Evolutionary conservation across 2,113 vertebrate genomes (phyloP).

Genomic region (Upupa epops): DNA sequence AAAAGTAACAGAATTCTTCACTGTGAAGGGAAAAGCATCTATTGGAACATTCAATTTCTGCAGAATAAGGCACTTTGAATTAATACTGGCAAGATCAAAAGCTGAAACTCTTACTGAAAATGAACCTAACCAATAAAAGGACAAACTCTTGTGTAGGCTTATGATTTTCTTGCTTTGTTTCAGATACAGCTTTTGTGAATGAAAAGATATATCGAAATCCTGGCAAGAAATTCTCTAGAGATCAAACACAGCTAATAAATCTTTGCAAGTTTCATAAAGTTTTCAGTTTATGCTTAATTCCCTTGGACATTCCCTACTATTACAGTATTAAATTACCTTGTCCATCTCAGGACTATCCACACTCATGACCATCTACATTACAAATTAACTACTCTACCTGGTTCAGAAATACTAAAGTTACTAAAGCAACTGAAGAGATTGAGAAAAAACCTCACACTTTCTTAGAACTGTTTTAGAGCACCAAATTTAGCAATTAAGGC

Average conservation of each 20-base stretch:
- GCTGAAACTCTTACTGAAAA: background rate
- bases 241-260: background rate
- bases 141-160: background rate
- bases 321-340: background rate
- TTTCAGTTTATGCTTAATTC: background rate
- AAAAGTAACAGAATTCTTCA: background rate
- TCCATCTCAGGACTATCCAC: background rate
- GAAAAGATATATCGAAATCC: background rate
- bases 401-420: background rate
- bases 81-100: background rate
- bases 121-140: background rate
- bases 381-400: background rate
- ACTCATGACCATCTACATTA: background rate
- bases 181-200: background rate
- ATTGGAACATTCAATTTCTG: background rate
- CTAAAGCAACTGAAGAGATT: background rate
- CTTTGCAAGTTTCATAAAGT: background rate
- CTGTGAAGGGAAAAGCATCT: background rate
- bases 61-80: background rate
- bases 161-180: background rate
- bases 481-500: background rate
- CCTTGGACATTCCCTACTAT: background rate
- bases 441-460: background rate
- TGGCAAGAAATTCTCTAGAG: background rate
- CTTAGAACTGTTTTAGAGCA: background rate